Base-by-base conservation (phyloP, 2,113 vertebrate genomes). In the Motacilla tschutschensis region DNA sequence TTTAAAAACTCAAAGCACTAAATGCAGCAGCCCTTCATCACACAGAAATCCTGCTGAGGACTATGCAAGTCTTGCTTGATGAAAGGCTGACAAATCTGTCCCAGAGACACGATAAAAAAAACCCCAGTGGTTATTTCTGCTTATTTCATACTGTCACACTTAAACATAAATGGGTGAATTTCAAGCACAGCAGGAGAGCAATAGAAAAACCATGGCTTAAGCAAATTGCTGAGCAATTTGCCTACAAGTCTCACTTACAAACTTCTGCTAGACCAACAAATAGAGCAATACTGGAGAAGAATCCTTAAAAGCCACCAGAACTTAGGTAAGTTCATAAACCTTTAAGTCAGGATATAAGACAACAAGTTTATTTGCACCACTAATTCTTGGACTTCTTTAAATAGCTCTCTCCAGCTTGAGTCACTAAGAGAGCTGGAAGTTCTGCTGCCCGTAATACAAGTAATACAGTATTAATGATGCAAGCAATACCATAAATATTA, bases 131-230 rank as follows among this genome's bases (percentile, higher is more conserved):
- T 89, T 87, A 81, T 87, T 89, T 83, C 53, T 83, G 58, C 62
- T 71, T 66, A 28, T 88, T 86, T 82, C 66, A 33, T 50, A 63
- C 51, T 87, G 54, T 60, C 83, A 85, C 79, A 44, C 26, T 85
- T 80, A 60, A 79, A 65, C 57, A 57, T 40, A 83, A 90, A 91
- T 16, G 46, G 80, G 41, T 79, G 53, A 88, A 85, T 90, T 90
- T 75, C 84, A 91, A 85, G 57, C 79, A 67, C 85, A 83, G 72
- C 73, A 64, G 64, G 86, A 92, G 28, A 80, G 38, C 66, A 88
- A 85, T 54, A 83, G 60, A 73, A 85, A 81, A 89, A 83, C 2
- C 19, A 71, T 5, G 22, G 57, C 79, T 89, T 85, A 64, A 79
- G 67, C 53, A 91, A 91, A 89, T 84, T 90, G 72, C 76, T 77